These are phyloP conservation scores for Apocrypta bakeri DNA, from an alignment of 1,140 invertebrate genomes.

Conservation along the genomic window DNA sequence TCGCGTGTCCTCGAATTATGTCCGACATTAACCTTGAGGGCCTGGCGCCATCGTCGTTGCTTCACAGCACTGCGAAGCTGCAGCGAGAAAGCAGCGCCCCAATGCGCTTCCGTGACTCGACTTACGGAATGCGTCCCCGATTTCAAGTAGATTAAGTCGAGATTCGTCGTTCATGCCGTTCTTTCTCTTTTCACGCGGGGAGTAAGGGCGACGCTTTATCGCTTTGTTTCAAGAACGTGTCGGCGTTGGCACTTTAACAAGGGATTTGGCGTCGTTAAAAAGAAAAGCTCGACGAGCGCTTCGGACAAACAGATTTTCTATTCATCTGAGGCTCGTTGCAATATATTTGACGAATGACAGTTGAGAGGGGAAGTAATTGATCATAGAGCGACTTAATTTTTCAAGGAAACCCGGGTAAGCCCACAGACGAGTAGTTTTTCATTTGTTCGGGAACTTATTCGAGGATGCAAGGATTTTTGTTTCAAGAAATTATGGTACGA, in stretches of 20 bases:
- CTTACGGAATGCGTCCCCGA: slow-evolving; percentile 14
- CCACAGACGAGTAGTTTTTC: too few species aligned
- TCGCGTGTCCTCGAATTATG: slow-evolving; percentile 37
- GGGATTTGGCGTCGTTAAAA: slow-evolving; percentile 28
- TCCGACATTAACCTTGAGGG: slow-evolving; percentile 45
- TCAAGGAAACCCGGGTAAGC: not conserved
- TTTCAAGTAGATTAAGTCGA: slow-evolving; percentile 29
- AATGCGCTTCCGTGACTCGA: slow-evolving; percentile 2
- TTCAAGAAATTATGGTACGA: too few species aligned
- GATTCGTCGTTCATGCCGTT: not conserved
- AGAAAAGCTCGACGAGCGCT: not conserved
- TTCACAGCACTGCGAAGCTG: not conserved
- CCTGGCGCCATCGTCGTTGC: not conserved
- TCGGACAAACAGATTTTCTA: not conserved
- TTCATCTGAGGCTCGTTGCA: not conserved
- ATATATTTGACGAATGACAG: not conserved
- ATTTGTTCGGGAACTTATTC: too few species aligned
- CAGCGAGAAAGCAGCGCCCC: not conserved
- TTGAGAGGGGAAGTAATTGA: too few species aligned
- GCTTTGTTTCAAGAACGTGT: slow-evolving; percentile 16
- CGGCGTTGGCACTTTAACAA: slow-evolving; percentile 30
- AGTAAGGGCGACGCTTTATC: slow-evolving; percentile 1
- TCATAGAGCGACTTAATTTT: not conserved
- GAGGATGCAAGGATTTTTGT: too few species aligned
- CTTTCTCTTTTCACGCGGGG: slow-evolving; percentile 5